Evolutionary conservation across 2,888 invertebrate species (phyloP).

Genomic region (Alitta virens): DNA sequence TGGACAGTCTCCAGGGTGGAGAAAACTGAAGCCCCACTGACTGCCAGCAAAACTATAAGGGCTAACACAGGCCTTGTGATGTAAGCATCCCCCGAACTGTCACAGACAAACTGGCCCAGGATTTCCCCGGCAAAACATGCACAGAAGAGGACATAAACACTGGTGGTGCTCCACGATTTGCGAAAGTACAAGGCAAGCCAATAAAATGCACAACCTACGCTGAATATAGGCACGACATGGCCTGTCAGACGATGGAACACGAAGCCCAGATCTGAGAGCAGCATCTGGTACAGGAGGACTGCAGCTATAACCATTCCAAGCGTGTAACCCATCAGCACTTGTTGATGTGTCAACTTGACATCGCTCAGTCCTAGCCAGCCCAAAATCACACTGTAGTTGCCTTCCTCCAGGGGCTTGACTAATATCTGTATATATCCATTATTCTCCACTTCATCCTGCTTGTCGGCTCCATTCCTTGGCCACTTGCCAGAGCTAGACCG

Average conservation of each 20-base stretch:
- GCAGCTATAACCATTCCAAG: slow-evolving; percentile 34
- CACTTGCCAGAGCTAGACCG: slow-evolving; percentile 41
- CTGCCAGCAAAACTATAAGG: slow-evolving; percentile 42
- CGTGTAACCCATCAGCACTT: slow-evolving; percentile 41
- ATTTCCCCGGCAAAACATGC: slow-evolving; percentile 53
- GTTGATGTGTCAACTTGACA: slow-evolving; percentile 35
- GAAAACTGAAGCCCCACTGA: slow-evolving; percentile 47
- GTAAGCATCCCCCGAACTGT: slow-evolving; percentile 19
- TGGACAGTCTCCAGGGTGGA: slow-evolving; percentile 49
- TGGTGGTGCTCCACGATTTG: slow-evolving; percentile 52
- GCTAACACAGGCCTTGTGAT: slow-evolving; percentile 45
- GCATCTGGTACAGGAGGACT: slow-evolving; percentile 36
- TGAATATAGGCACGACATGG: slow-evolving; percentile 50
- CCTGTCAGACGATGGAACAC: slow-evolving; percentile 48
- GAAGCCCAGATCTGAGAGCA: slow-evolving; percentile 46
- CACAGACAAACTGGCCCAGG: slow-evolving; percentile 40
- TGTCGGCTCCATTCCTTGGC: slow-evolving; percentile 45
- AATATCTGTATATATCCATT: slow-evolving; percentile 71
- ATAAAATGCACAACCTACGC: slow-evolving; percentile 50
- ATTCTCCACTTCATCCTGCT: slow-evolving; percentile 63
- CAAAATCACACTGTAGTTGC: slow-evolving; percentile 41
- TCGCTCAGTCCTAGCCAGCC: slow-evolving; percentile 45
- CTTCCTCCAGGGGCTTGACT: slow-evolving; percentile 49
- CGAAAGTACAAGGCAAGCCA: slow-evolving; percentile 52
- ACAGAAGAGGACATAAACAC: slow-evolving; percentile 53